Conservation (phyloP, 1,140 invertebrate species). For the Ips typographus region DNA sequence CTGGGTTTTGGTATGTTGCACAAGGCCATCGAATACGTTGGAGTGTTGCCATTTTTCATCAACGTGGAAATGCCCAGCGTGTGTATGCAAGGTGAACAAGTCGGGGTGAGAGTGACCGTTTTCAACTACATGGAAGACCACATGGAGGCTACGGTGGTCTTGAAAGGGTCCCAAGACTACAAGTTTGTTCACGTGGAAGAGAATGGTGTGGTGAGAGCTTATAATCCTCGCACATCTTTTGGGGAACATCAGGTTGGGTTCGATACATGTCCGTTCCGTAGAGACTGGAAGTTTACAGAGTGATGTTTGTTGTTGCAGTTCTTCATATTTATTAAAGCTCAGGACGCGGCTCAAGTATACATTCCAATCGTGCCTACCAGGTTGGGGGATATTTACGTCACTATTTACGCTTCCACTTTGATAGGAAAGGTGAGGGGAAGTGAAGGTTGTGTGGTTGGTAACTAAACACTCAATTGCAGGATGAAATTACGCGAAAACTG, state of each 20-base stretch:
- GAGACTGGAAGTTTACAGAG: neutral
- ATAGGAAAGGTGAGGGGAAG: conserved; percentile 62
- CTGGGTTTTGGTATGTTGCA: conserved; percentile 84
- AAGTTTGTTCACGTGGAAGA: conserved; percentile 94
- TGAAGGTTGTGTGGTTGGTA: neutral
- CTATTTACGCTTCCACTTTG: conserved; percentile 80
- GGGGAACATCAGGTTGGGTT: conserved; percentile 77
- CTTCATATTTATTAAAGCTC: conserved; percentile 55
- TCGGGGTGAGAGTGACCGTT: conserved; percentile 87
- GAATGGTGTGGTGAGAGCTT: conserved; percentile 81
- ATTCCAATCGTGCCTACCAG: conserved; percentile 85
- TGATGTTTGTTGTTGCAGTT: conserved; percentile 9
- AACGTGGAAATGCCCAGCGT: conserved; percentile 88
- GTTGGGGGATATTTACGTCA: conserved; percentile 78
- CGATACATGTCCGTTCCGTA: neutral
- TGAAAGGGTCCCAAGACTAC: conserved; percentile 84
- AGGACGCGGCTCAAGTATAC: conserved; percentile 80
- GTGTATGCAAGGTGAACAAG: conserved; percentile 85
- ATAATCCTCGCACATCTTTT: conserved; percentile 82
- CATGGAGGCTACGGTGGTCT: conserved; percentile 82
- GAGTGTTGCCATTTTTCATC: conserved; percentile 89
- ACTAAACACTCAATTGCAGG: conserved; percentile 44
- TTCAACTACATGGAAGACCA: conserved; percentile 90
- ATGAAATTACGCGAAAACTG: conserved; percentile 70
- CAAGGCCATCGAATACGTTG: conserved; percentile 77